Percentiles rank a stretch among this genome's conserved stretches.
Conservation (phyloP, 2,888 invertebrate species). For the Trachelus troglodyta region DNA sequence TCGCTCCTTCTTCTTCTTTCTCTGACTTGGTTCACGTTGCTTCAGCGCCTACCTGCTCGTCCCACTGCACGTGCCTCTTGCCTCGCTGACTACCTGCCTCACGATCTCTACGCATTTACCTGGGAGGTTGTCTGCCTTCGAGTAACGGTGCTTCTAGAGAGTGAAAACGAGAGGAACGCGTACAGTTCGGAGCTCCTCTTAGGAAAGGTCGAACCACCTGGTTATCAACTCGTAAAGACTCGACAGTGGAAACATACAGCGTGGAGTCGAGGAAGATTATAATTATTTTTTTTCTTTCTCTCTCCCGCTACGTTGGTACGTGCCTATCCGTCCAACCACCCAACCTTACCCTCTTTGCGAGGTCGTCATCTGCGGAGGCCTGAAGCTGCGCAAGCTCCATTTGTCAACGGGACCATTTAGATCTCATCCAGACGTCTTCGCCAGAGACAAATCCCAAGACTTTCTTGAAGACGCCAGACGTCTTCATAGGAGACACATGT, state of each 20-base stretch:
- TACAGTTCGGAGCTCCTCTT: not conserved
- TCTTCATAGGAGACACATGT: not conserved
- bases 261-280: not conserved
- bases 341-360: not conserved
- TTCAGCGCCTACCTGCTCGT: not conserved
- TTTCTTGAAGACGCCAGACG: not conserved
- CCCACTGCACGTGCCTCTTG: not conserved
- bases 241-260: not conserved
- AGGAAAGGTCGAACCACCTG: not conserved
- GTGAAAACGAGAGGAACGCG: not conserved
- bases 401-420: slow-evolving; percentile 1
- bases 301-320: not conserved
- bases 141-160: not conserved
- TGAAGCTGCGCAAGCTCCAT: slow-evolving; percentile 17
- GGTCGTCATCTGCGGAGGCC: slow-evolving; percentile 8
- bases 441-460: not conserved
- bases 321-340: not conserved
- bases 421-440: not conserved
- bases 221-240: not conserved
- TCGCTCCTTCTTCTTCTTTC: slow-evolving; percentile 4
- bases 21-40: not conserved
- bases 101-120: too few relatives aligned
- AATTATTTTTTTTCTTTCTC: not conserved
- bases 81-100: too few relatives aligned
- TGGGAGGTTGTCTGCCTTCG: too few relatives aligned